phyloP scores from a whole-genome alignment of 2,888 invertebrate species.

The Coleophora flavipennella region DNA sequence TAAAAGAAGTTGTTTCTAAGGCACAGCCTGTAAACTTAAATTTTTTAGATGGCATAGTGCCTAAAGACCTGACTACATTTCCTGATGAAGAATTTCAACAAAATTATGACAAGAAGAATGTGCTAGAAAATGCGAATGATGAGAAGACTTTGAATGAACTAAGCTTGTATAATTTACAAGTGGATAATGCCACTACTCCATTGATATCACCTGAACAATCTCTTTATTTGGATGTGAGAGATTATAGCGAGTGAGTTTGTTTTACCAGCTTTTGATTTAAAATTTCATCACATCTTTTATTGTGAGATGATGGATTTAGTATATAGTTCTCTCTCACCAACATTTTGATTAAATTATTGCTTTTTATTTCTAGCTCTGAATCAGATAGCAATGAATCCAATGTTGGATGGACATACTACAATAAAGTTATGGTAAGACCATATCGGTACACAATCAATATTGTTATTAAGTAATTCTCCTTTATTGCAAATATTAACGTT shows the following conservation, averaged over 20 bases:
- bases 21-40: slow-evolving; percentile 41
- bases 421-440: slow-evolving; percentile 76
- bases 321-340: too few species aligned
- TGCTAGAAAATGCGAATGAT: slow-evolving; percentile 26
- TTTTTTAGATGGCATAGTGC: slow-evolving; percentile 58
- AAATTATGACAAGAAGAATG: neutral
- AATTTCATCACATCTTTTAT: too few species aligned
- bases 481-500: too few species aligned
- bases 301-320: too few species aligned
- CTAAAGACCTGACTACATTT: slow-evolving; percentile 14
- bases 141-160: slow-evolving; percentile 60
- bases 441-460: too few species aligned
- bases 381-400: slow-evolving; percentile 69
- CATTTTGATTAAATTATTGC: neutral
- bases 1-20: slow-evolving; percentile 49
- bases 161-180: slow-evolving; percentile 59
- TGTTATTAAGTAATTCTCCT: slow-evolving; percentile 1
- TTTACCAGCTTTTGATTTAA: too few species aligned
- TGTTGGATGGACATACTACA: slow-evolving; percentile 80
- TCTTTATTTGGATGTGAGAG: slow-evolving; percentile 58
- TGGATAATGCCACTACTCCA: slow-evolving; percentile 61
- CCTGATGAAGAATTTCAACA: slow-evolving; percentile 7
- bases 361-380: slow-evolving; percentile 53
- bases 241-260: slow-evolving; percentile 60
- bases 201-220: slow-evolving; percentile 60